phyloP scores from a whole-genome alignment of 2,888 invertebrate species.

The Catocala sponsa region DNA sequence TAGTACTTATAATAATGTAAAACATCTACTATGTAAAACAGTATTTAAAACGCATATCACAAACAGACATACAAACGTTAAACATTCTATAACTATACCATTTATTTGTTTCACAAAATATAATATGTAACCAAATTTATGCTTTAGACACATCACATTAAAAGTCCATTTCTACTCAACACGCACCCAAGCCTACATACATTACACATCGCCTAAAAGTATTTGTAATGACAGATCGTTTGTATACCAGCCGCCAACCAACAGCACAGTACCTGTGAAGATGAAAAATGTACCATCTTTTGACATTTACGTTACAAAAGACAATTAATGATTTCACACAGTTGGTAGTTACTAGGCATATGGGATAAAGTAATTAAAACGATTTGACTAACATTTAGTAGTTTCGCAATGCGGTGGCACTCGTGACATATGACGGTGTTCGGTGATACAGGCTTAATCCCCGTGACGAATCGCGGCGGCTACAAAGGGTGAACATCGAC shows the following conservation, averaged over 20 bases:
- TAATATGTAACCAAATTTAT: too few relatives aligned
- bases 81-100: too few relatives aligned
- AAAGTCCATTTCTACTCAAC: too few relatives aligned
- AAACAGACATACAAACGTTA: too few relatives aligned
- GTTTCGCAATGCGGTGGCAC: constrained; percentile 48
- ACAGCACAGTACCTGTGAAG: neutral
- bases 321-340: constrained; percentile 33
- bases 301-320: constrained; percentile 37
- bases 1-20: too few relatives aligned
- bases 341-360: constrained; percentile 16
- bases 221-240: neutral
- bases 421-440: constrained; percentile 48
- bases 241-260: neutral
- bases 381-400: constrained; percentile 25
- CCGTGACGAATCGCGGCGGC: constrained; percentile 62
- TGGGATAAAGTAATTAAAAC: constrained; percentile 30
- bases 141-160: too few relatives aligned
- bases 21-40: too few relatives aligned
- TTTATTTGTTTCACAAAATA: too few relatives aligned
- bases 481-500: constrained; percentile 59
- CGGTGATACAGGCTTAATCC: constrained; percentile 51
- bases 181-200: too few relatives aligned
- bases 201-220: too few relatives aligned
- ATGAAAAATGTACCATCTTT: constrained; percentile 11
- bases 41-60: too few relatives aligned